A percentile compares a stretch with the other conserved stretches of the same genome.
Evolutionary conservation across 2,888 invertebrate species (phyloP).

Genomic region (Lepidocyrtinus sp.): DNA sequence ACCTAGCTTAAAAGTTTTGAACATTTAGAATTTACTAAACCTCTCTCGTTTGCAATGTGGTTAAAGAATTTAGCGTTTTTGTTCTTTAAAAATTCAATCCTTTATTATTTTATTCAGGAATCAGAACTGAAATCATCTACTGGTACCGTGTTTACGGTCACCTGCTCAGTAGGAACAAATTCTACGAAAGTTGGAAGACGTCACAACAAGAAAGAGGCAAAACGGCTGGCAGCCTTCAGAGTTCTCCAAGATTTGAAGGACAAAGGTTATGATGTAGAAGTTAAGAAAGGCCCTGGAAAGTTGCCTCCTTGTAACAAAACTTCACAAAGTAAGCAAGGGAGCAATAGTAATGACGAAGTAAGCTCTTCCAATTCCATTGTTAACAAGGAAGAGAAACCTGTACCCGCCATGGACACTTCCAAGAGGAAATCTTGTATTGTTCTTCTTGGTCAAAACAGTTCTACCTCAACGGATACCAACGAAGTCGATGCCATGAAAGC

Average conservation of each 20-base stretch:
- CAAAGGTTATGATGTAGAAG: conserved; percentile 1
- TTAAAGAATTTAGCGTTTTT: too few species aligned
- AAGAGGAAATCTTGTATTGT: not conserved
- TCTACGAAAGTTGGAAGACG: not conserved
- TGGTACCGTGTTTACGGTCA: conserved; percentile 11
- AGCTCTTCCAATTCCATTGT: not conserved
- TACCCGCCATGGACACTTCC: not conserved
- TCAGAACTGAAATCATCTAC: not conserved
- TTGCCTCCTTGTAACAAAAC: not conserved
- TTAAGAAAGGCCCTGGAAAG: not conserved
- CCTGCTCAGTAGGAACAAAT: not conserved
- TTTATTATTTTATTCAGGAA: too few species aligned
- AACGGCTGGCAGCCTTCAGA: conserved; percentile 13
- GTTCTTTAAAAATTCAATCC: too few species aligned
- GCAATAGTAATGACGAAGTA: not conserved
- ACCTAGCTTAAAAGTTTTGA: too few species aligned
- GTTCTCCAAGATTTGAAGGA: conserved; percentile 7
- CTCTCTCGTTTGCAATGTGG: too few species aligned
- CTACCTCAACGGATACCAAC: not conserved
- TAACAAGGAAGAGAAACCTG: too few species aligned
- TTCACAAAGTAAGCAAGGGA: not conserved
- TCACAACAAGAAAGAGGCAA: conserved; percentile 23
- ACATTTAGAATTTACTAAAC: too few species aligned
- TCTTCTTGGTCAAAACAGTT: not conserved
- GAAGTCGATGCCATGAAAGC: not conserved